Conservation (phyloP, 2,797 vertebrate species). For the Muscicapa striata region DNA sequence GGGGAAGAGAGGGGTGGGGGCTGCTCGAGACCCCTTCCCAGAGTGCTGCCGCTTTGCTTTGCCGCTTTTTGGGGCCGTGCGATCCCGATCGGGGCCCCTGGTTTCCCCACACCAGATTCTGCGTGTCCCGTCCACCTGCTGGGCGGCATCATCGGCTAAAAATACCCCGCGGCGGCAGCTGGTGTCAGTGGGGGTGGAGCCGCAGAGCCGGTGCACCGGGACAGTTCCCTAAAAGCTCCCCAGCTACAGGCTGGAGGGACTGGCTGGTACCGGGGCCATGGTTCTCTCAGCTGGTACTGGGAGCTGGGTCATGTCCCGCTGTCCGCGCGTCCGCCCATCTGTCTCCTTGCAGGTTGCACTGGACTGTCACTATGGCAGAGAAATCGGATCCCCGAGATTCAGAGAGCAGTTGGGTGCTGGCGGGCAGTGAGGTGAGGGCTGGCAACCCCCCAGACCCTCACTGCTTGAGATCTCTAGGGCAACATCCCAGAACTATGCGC, state of each 20-base stretch:
- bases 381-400: constrained; percentile 79
- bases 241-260: neutral
- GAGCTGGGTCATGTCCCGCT: neutral
- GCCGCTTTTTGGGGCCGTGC: neutral
- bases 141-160: constrained; percentile 17
- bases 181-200: neutral
- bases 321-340: rapidly evolving
- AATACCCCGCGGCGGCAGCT: neutral
- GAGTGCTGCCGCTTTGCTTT: neutral
- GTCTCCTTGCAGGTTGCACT: neutral
- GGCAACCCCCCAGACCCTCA: neutral
- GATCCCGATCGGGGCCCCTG: neutral
- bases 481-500: neutral
- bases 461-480: neutral
- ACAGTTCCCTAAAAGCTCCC: neutral
- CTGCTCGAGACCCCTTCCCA: neutral
- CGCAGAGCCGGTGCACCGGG: too few relatives aligned
- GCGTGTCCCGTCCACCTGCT: neutral
- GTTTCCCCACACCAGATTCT: neutral
- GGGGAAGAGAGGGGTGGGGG: too few relatives aligned
- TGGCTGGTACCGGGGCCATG: rapidly evolving
- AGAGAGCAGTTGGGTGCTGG: constrained; percentile 86
- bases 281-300: neutral
- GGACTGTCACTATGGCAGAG: constrained; percentile 81
- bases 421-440: constrained; percentile 80